These are phyloP conservation scores for Oscheius sp. DNA, from an alignment of 2,888 invertebrate genomes.

Conservation along the genomic window DNA sequence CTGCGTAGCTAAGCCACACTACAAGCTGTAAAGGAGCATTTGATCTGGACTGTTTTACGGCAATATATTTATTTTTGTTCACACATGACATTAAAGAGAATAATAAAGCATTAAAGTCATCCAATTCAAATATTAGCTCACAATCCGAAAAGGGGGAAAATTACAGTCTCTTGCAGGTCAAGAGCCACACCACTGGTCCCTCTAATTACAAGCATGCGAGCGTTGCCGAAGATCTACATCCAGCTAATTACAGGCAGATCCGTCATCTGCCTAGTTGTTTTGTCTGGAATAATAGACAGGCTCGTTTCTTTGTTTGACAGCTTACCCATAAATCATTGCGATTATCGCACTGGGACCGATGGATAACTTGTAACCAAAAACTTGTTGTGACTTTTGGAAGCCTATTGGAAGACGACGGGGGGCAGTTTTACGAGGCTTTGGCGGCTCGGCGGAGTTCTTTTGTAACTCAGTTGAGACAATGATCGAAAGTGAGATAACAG, in stretches of 20 bases:
- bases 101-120: background rate
- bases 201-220: slow-evolving; percentile 12
- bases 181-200: slow-evolving; percentile 3
- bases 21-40: slow-evolving; percentile 25
- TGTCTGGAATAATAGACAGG: background rate
- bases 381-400: no score
- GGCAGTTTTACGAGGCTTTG: background rate
- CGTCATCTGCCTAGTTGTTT: background rate
- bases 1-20: slow-evolving; percentile 44
- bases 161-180: slow-evolving; percentile 17
- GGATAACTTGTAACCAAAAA: slow-evolving; percentile 1
- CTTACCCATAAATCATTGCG: slow-evolving; percentile 1
- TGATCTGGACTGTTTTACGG: background rate
- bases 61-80: slow-evolving; percentile 22
- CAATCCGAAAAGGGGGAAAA: no score
- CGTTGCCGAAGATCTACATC: background rate
- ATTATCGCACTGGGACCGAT: background rate
- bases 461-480: background rate
- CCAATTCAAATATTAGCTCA: slow-evolving; percentile 16
- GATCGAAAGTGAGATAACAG: slow-evolving; percentile 8
- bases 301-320: background rate
- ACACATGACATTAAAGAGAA: background rate
- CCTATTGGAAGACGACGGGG: no score
- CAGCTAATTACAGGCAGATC: background rate
- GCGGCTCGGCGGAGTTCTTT: slow-evolving; percentile 5